phyloP scores from a whole-genome alignment of 2,888 invertebrate species.

The Erebia epiphron region DNA sequence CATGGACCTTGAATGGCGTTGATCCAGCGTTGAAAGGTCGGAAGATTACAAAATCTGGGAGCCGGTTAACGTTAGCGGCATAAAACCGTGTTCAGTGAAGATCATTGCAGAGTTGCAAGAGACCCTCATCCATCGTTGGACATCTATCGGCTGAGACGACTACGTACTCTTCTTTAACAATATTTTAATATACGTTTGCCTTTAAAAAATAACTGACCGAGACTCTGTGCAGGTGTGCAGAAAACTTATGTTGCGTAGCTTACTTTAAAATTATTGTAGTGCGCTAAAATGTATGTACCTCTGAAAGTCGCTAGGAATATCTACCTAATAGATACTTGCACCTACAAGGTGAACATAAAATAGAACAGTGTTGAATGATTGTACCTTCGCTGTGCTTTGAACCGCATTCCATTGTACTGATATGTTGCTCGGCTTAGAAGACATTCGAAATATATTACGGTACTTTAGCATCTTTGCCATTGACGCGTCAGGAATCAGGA shows the following conservation, averaged over 20 bases:
- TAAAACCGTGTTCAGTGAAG: no score
- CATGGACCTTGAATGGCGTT: no score
- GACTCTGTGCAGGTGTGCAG: no score
- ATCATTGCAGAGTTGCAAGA: no score
- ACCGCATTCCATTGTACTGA: slow-evolving; percentile 9
- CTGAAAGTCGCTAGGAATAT: slow-evolving; percentile 10
- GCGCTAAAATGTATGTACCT: background rate
- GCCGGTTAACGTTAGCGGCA: no score
- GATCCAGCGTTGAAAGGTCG: no score
- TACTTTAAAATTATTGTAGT: background rate
- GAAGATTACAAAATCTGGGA: no score
- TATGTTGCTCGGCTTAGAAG: background rate
- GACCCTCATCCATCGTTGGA: no score
- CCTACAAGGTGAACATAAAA: slow-evolving; percentile 17
- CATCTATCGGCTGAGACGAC: no score
- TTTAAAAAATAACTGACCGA: no score
- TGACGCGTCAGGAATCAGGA: slow-evolving; percentile 27
- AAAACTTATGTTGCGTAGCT: background rate
- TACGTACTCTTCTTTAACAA: no score
- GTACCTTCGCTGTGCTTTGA: slow-evolving; percentile 12
- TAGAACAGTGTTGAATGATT: slow-evolving; percentile 12
- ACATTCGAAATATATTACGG: slow-evolving; percentile 28
- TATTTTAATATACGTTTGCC: no score
- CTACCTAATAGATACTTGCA: background rate
- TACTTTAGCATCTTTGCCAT: slow-evolving; percentile 19